Percentiles rank a stretch among this genome's conserved stretches.
phyloP scores from a whole-genome alignment of 2,888 invertebrate genomes.

The Drosophila anceps region DNA sequence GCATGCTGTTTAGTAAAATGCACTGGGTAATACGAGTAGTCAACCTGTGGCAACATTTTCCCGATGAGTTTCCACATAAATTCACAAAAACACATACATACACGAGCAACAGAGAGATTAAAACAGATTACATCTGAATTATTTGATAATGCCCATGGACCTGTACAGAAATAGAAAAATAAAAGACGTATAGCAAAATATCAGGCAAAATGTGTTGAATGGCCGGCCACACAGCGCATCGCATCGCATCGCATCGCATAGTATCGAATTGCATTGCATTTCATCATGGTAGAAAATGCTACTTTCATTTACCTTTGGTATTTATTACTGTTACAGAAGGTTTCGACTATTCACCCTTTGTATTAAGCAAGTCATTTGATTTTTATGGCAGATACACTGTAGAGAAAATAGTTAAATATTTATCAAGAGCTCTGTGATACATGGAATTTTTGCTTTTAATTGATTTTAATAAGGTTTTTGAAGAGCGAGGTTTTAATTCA shows the following conservation, averaged over 20 bases:
- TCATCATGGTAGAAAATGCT: conserved; percentile 25
- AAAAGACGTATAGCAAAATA: not conserved
- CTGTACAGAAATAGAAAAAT: conserved; percentile 1
- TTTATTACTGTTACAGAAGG: not conserved
- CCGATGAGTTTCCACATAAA: conserved; percentile 37
- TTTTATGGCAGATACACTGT: not conserved
- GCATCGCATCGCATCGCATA: conserved; percentile 2
- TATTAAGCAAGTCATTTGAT: not conserved
- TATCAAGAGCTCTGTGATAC: not conserved
- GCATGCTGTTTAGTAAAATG: conserved; percentile 68
- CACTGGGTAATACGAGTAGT: conserved; percentile 13
- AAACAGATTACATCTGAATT: conserved; percentile 77
- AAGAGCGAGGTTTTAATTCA: too few species aligned
- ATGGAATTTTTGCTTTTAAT: not conserved
- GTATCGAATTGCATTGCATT: conserved; percentile 25
- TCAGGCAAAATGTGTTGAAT: not conserved
- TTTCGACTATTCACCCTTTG: conserved; percentile 12
- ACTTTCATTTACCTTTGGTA: conserved; percentile 21
- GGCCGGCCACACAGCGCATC: conserved; percentile 1
- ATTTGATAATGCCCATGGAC: conserved; percentile 71
- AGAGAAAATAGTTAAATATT: not conserved
- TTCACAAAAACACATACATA: conserved; percentile 15
- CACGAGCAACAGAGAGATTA: conserved; percentile 52
- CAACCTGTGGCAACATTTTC: conserved; percentile 46
- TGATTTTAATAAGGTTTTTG: not conserved